Evolutionary conservation across 2,113 vertebrate species (phyloP).

Genomic region (Odocoileus virginianus): DNA sequence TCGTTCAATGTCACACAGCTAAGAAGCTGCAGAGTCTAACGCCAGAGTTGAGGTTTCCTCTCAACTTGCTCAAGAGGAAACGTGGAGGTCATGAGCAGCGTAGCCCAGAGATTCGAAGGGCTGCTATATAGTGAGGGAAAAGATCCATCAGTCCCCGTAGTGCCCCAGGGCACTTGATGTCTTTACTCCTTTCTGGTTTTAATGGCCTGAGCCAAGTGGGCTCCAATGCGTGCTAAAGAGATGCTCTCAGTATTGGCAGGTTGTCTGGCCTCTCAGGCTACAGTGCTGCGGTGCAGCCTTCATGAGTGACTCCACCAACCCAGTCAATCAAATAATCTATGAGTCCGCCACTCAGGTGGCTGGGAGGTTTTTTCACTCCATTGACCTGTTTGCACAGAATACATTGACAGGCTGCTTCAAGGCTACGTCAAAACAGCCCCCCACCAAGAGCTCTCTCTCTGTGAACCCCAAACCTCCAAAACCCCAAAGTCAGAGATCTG

Average conservation of each 20-base stretch:
- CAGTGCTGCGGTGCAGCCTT: neutral
- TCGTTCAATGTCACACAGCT: neutral
- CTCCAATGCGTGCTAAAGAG: neutral
- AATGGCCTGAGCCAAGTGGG: neutral
- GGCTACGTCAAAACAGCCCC: neutral
- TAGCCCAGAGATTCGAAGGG: neutral
- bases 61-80: neutral
- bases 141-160: neutral
- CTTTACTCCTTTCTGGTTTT: neutral
- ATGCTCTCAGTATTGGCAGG: neutral
- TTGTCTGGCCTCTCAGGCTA: neutral
- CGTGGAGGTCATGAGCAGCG: neutral
- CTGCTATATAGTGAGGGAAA: neutral
- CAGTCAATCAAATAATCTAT: neutral
- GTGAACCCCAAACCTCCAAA: conserved; percentile 20
- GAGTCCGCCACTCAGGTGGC: neutral
- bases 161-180: neutral
- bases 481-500: conserved; percentile 5
- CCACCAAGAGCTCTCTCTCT: neutral
- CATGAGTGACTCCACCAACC: neutral
- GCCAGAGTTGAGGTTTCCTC: neutral
- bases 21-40: neutral
- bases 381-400: neutral
- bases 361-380: neutral
- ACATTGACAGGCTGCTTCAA: neutral